Base-by-base conservation (phyloP, 2,888 invertebrate genomes). In the Melanostoma mellinum region DNA sequence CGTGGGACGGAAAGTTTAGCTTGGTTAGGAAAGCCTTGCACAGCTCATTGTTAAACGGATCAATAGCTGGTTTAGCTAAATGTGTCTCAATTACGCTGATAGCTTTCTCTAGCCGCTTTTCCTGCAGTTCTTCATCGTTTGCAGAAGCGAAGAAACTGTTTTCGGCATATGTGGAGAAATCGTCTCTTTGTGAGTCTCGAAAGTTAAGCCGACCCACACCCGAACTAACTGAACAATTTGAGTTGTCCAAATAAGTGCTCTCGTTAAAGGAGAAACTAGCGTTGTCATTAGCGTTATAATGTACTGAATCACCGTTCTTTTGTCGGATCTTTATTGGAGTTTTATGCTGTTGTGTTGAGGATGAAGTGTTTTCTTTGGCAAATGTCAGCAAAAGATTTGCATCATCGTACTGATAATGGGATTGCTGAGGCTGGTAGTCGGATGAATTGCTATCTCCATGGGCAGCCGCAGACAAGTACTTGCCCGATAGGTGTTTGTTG, bases 21-120 rank as follows among this genome's bases (percentile, higher is more conserved):
- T 94, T 94, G 72, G 94, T 93, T 87, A 98, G 92, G 80, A 98
- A 92, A 30, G 94, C 93, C 53, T 94, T 92, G 78, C 96, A 93
- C 38, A 96, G 91, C 75, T 94, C 93, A 80, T 94, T 94, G 89
- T 94, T 96, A 89, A 98, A 98, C 0, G 98, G 98, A 93, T 98
- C 96, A 63, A 96, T 94, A 8, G 89, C 89, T 63, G 89, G 87
- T 79, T 90, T 91, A 8, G 88, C 87, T 85, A 91, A 53, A 77
- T 91, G 91, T 2, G 89, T 89, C 1, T 89, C 89, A 32, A 91
- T 91, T 0, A 90, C 88, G 68, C 88, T 88, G 38, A 90, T 73
- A 0, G 91, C 91, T 74, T 91, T 91, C 4, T 89, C 88, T 0
- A 90, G 80, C 4, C 91, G 89, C n/a, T 87, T 88, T 74, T 90